Percentiles rank a stretch among this genome's conserved stretches.
Conservation (phyloP, 53 echinoderm and acorn worm species). For the Crossaster papposus region DNA sequence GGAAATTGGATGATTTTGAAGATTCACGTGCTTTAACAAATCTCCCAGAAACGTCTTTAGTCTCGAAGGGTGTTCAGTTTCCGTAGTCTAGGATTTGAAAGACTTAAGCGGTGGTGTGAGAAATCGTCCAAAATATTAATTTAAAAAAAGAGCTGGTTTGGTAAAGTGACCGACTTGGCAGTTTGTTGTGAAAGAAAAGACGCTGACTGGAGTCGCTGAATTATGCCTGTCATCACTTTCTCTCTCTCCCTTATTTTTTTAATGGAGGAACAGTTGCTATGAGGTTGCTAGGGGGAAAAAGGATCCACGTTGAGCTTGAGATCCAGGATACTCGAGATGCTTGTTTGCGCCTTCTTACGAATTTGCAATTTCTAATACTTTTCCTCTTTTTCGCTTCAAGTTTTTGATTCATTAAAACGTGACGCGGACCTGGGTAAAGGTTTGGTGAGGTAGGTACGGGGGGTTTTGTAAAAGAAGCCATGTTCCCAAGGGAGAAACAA, state of each 20-base stretch:
- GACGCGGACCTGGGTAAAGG: background rate
- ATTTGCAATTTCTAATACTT: background rate
- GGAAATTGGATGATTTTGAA: constrained; percentile 11
- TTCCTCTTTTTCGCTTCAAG: constrained; percentile 7
- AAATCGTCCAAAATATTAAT: background rate
- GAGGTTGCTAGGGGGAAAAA: constrained; percentile 31
- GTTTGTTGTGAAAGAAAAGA: background rate
- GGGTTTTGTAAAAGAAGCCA: background rate
- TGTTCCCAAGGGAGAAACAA: background rate
- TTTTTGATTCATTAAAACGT: background rate
- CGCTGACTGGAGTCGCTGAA: constrained; percentile 22
- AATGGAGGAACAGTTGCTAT: background rate
- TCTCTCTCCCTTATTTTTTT: background rate
- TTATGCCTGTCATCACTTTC: constrained; percentile 33
- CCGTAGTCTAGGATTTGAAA: background rate
- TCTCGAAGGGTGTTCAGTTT: background rate
- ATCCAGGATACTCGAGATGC: background rate
- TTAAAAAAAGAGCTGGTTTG: background rate
- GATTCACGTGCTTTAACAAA: constrained; percentile 12
- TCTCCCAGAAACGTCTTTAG: constrained; percentile 30
- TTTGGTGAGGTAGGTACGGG: background rate
- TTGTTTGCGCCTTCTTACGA: background rate
- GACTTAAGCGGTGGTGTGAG: background rate
- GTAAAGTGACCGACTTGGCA: background rate
- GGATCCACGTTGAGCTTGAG: constrained; percentile 11